These are phyloP conservation scores for Glyptemys insculpta DNA, from an alignment of 2,797 vertebrate species.

Conservation along the genomic window DNA sequence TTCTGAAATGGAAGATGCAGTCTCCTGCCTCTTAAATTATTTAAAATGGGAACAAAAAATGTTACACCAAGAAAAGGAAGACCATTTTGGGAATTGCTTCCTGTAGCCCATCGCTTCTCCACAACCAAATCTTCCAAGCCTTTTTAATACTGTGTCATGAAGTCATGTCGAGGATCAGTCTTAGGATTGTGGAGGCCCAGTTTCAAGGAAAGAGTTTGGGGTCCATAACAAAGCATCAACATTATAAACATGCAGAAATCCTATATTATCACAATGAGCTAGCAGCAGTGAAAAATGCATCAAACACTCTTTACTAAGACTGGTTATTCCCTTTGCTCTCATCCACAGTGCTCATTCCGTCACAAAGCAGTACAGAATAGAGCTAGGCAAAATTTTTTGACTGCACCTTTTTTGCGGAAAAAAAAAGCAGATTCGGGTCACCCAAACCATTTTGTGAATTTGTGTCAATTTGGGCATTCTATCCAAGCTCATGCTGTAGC, in stretches of 20 bases:
- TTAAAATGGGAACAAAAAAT: background rate
- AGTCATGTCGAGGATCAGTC: background rate
- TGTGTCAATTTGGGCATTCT: background rate
- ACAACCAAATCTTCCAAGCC: background rate
- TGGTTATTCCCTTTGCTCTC: background rate
- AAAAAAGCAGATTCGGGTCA: background rate
- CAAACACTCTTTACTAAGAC: background rate
- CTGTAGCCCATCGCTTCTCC: background rate
- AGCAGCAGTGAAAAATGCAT: background rate
- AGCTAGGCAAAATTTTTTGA: background rate
- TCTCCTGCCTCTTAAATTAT: background rate
- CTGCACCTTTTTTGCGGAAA: background rate
- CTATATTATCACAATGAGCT: background rate
- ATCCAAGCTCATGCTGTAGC: background rate
- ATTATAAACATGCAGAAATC: background rate
- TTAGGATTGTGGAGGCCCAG: background rate
- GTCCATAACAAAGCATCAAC: background rate
- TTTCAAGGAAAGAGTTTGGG: background rate
- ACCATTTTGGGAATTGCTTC: background rate
- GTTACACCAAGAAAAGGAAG: background rate
- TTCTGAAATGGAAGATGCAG: background rate
- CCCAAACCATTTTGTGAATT: background rate
- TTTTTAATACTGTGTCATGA: background rate
- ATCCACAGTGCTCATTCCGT: background rate
- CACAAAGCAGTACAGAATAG: background rate